These are phyloP conservation scores for Eilema caniola DNA, from an alignment of 2,888 invertebrate species.

Conservation along the genomic window DNA sequence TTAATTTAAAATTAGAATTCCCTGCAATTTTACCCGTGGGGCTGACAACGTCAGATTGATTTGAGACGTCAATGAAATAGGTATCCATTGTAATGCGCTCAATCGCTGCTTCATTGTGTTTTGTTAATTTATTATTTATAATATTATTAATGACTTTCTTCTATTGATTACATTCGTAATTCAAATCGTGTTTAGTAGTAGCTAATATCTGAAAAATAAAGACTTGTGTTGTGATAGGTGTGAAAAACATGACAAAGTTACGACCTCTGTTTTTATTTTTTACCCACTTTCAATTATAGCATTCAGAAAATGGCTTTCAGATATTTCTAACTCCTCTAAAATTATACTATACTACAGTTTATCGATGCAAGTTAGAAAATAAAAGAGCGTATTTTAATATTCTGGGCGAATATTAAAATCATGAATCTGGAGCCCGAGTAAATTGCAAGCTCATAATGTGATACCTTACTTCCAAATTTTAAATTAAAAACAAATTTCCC, in stretches of 20 bases:
- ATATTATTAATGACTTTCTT: too few species aligned
- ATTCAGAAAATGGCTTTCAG: neutral
- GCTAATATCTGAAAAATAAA: too few species aligned
- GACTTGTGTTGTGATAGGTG: too few species aligned
- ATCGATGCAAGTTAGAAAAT: neutral
- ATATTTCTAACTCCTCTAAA: neutral
- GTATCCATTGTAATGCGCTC: neutral
- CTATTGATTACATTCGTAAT: too few species aligned
- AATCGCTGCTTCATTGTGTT: neutral
- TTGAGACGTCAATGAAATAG: neutral
- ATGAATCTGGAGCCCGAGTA: slow-evolving; percentile 1
- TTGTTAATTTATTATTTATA: neutral
- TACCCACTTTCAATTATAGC: too few species aligned
- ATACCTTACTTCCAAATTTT: slow-evolving; percentile 48
- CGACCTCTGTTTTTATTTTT: too few species aligned
- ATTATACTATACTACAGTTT: neutral
- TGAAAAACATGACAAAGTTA: too few species aligned
- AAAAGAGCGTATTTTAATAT: neutral
- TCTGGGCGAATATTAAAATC: neutral
- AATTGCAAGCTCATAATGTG: slow-evolving; percentile 19
- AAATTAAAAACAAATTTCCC: slow-evolving; percentile 61
- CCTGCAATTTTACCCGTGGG: neutral
- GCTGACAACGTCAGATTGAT: neutral
- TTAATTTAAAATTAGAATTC: slow-evolving; percentile 17
- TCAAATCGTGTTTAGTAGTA: too few species aligned